Percentiles rank a stretch among this genome's conserved stretches.
Evolutionary conservation across 2,888 invertebrate genomes (phyloP).

Genomic region (Oscheius myriophilus): DNA sequence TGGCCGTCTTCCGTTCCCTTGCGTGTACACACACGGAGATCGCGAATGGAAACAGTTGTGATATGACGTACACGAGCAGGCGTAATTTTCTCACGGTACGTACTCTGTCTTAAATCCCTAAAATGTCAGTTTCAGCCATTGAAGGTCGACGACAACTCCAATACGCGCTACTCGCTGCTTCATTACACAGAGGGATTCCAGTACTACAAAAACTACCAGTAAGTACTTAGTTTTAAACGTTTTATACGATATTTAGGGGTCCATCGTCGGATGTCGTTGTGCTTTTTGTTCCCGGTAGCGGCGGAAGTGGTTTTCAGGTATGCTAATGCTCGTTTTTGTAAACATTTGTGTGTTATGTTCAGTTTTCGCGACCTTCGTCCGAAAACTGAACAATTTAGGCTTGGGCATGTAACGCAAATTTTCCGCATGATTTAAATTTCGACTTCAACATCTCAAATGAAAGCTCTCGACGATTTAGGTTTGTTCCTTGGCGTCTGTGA

Average conservation of each 20-base stretch:
- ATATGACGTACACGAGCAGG: constrained; percentile 92
- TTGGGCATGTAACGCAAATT: too few relatives aligned
- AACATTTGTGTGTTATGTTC: too few relatives aligned
- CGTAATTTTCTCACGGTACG: constrained; percentile 76
- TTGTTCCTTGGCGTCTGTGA: constrained; percentile 90
- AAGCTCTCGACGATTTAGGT: too few relatives aligned
- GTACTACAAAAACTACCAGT: not conserved
- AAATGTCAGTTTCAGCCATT: constrained; percentile 75
- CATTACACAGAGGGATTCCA: constrained; percentile 86
- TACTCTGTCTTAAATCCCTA: constrained; percentile 51
- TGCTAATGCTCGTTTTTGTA: not conserved
- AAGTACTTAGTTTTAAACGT: too few relatives aligned
- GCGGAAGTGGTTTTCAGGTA: constrained; percentile 83
- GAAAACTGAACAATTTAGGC: too few relatives aligned
- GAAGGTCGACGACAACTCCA: constrained; percentile 76
- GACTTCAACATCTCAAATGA: too few relatives aligned
- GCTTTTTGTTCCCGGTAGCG: constrained; percentile 92
- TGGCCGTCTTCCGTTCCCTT: too few relatives aligned
- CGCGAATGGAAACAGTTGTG: constrained; percentile 79
- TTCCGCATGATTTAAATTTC: too few relatives aligned
- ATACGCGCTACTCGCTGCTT: constrained; percentile 84
- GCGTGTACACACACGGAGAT: constrained; percentile 14
- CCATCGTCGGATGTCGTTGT: constrained; percentile 85
- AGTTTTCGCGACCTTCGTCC: too few relatives aligned
- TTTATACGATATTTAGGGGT: constrained; percentile 12